Percentiles rank a stretch among this genome's conserved stretches.
These are phyloP conservation scores for Lagopus muta DNA, from an alignment of 2,113 vertebrate genomes.

Conservation along the genomic window DNA sequence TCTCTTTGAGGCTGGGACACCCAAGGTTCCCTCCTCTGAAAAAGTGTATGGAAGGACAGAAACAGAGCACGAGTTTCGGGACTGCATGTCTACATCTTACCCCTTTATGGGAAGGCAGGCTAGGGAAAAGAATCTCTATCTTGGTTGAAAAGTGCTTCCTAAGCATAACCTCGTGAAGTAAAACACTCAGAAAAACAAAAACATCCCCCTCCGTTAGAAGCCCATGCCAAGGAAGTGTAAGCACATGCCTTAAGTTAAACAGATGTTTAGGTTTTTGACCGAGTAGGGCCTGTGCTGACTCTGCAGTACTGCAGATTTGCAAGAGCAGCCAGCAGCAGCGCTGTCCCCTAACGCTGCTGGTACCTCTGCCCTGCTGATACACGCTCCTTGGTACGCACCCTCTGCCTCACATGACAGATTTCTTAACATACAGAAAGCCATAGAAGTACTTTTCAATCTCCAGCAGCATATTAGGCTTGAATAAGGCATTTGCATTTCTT, in stretches of 20 bases:
- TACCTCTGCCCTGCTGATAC: conserved; percentile 11
- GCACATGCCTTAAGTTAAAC: conserved; percentile 21
- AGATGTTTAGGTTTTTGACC: conserved; percentile 40
- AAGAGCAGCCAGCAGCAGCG: not conserved
- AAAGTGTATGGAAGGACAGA: not conserved
- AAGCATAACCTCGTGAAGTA: not conserved
- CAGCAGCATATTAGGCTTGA: not conserved
- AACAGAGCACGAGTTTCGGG: not conserved
- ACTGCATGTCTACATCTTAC: not conserved
- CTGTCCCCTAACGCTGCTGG: not conserved
- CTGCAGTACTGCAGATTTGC: conserved; percentile 14
- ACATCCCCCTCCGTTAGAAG: not conserved
- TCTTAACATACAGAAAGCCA: conserved; percentile 17
- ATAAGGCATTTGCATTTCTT: not conserved
- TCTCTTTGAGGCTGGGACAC: not conserved
- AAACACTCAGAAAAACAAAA: not conserved
- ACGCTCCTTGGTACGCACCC: not conserved
- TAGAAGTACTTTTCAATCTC: conserved; percentile 17
- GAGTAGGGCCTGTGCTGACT: conserved; percentile 30
- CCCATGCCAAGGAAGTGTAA: conserved; percentile 33
- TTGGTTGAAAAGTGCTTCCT: not conserved
- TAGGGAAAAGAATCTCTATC: not conserved
- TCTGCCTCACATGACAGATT: not conserved
- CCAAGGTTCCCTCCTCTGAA: not conserved
- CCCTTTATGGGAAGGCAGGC: not conserved